Base-by-base conservation (phyloP, 2,113 vertebrate species). In the Psilopsiagon aymara region DNA sequence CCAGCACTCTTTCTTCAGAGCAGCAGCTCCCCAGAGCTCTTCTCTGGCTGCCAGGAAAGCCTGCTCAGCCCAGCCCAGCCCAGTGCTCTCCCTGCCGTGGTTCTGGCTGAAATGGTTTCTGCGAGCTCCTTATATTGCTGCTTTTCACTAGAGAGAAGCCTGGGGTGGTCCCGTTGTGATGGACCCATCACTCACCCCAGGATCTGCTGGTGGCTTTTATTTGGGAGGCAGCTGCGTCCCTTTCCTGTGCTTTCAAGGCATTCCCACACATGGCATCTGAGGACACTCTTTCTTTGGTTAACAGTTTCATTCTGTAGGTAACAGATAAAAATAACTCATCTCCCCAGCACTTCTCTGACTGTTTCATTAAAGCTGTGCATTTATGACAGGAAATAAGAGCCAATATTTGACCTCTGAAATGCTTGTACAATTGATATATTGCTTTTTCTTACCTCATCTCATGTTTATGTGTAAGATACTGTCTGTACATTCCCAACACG, bases 401-500 rank as follows among this genome's bases (percentile, higher is more conserved):
- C 86, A 81, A 66, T 84, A 91, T 60, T 71, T n/a, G 44, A 75
- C 94, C 80, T 93, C 82, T 73, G 37, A 57, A 91, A 64, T 79
- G 80, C 93, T 96, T 93, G 46, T 66, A 39, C 41, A 44, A 57
- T 76, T 73, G 77, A 82, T 91, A 57, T 8, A 59, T 86, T 44
- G 57, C 80, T 91, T 94, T 79, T 87, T 76, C 91, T 96, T 95
- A 85, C 88, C 94, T 97, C 95, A 87, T 87, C 86, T 79, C 69
- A 1, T 73, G 92, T 77, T 94, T 86, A 70, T 94, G 63, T 79
- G 39, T 35, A 53, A 87, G 91, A 55, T 67, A 24, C n/a, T 20
- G 92, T 85, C 81, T 82, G 68, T 62, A 24, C 17, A 2, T 92
- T 94, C 78, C 95, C 92, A 86, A 80, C 74, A 62, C 49, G 2